These are phyloP conservation scores for Poecile montanus DNA, from an alignment of 2,797 vertebrate species.

Conservation along the genomic window DNA sequence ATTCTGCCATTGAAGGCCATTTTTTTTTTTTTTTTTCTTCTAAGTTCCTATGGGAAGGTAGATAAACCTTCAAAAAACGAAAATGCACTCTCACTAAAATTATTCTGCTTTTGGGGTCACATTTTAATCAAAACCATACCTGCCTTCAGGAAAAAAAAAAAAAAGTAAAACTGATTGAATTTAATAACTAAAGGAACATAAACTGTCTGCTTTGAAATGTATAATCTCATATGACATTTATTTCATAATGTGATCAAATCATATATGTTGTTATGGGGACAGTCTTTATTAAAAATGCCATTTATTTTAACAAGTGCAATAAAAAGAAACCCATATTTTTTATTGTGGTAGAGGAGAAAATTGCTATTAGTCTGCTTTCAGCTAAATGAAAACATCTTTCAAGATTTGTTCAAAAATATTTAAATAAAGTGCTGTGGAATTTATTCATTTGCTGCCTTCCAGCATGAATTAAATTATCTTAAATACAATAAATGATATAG, in stretches of 20 bases:
- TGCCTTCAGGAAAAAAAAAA: slow-evolving; percentile 66
- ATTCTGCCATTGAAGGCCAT: slow-evolving; percentile 38
- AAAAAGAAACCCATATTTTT: slow-evolving; percentile 67
- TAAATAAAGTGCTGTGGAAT: slow-evolving; percentile 75
- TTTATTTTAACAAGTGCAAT: slow-evolving; percentile 78
- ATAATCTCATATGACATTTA: slow-evolving; percentile 76
- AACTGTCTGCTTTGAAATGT: slow-evolving; percentile 72
- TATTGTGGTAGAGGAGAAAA: slow-evolving; percentile 67
- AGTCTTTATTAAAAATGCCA: slow-evolving; percentile 80
- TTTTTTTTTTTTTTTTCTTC: not conserved
- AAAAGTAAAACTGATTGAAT: slow-evolving; percentile 73
- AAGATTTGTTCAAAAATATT: slow-evolving; percentile 78
- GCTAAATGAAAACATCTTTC: slow-evolving; percentile 78
- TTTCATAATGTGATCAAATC: slow-evolving; percentile 73
- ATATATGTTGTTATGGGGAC: slow-evolving; percentile 74
- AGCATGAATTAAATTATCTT: slow-evolving; percentile 67
- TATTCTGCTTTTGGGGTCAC: slow-evolving; percentile 71
- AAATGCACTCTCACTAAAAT: slow-evolving; percentile 54
- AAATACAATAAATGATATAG: slow-evolving; percentile 69
- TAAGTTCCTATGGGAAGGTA: slow-evolving; percentile 50
- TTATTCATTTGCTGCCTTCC: slow-evolving; percentile 69
- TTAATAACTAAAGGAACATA: slow-evolving; percentile 76
- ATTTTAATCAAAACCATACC: slow-evolving; percentile 77
- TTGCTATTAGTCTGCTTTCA: slow-evolving; percentile 76
- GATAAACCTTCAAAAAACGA: slow-evolving; percentile 60